Evolutionary conservation across 1,140 invertebrate genomes (phyloP), one percentile per base, ranked within the genome.

Genomic region (Dendrolimus punctatus): DNA sequence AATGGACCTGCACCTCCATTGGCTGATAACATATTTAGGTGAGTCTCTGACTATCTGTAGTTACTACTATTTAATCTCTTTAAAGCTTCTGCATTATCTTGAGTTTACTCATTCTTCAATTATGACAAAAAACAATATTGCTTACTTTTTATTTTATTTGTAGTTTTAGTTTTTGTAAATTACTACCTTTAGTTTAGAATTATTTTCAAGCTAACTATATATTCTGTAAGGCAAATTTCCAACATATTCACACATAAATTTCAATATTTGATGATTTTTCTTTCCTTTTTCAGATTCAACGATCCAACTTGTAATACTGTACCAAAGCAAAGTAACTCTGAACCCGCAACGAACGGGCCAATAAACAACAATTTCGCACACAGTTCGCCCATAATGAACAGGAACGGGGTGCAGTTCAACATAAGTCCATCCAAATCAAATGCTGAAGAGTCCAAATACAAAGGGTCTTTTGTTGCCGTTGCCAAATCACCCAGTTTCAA

Each of bases 301-400:
- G 92, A 93, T 73, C 92, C 92, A 23, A 91, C 89, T 2, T 90
- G 89, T 55, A 89, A 87, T 66, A 77, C 80, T 6, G 71, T 74
- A 48, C 66, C 72, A 23, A 76, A 76, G 57, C 70, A 62, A 46
- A 76, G 54, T 37, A 51, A 51, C 53, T 57, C 57, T n/a, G 71
- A 71, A 43, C 51, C 63, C 6, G 52, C 69, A 8, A 56, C 69
- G 23, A 83, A 79, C 51, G 76, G 73, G 38, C 71, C 70, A 45
- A 10, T 69, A 5, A 78, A 70, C 50, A 76, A 63, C 39, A 85
- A 81, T 49, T 83, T 86, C 51, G 83, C 85, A 45, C 85, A 87
- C 68, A 87, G 85, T 57, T 88, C 87, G 39, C 87, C 87, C 4
- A 80, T 87, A 8, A 80, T 87, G 76, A 80, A 82, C 58, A 85